Evolutionary conservation across 2,113 vertebrate genomes (phyloP).

Genomic region (Rhynchomys soricoides): DNA sequence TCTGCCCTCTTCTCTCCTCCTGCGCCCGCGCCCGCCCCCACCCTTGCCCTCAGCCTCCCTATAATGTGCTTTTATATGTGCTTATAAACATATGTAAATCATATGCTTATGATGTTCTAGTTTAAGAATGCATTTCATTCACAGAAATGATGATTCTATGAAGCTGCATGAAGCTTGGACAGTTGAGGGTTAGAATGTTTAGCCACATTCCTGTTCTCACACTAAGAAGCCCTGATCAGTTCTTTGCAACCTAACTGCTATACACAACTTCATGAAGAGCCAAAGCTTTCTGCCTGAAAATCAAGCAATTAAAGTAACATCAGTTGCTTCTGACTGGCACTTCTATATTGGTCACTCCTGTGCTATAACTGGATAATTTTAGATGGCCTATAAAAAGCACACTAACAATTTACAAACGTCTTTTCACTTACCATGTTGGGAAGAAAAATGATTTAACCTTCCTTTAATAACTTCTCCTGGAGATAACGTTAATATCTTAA

Average conservation of each 20-base stretch:
- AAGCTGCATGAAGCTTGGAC: neutral
- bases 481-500: neutral
- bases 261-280: neutral
- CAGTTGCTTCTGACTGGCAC: neutral
- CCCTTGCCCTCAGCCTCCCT: conserved; percentile 72
- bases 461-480: neutral
- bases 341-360: neutral
- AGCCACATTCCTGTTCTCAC: neutral
- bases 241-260: neutral
- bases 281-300: neutral
- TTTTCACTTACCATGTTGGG: neutral
- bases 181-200: neutral
- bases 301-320: neutral
- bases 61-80: too few relatives aligned
- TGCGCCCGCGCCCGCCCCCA: conserved; percentile 54
- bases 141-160: neutral
- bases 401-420: neutral
- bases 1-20: conserved; percentile 72
- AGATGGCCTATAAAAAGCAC: neutral
- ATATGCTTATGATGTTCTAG: neutral
- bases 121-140: neutral
- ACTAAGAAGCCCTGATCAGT: neutral
- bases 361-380: neutral
- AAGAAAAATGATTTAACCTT: neutral
- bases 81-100: neutral